These are phyloP conservation scores for Tachysurus vachellii DNA, from an alignment of 2,113 vertebrate genomes.

Conservation along the genomic window DNA sequence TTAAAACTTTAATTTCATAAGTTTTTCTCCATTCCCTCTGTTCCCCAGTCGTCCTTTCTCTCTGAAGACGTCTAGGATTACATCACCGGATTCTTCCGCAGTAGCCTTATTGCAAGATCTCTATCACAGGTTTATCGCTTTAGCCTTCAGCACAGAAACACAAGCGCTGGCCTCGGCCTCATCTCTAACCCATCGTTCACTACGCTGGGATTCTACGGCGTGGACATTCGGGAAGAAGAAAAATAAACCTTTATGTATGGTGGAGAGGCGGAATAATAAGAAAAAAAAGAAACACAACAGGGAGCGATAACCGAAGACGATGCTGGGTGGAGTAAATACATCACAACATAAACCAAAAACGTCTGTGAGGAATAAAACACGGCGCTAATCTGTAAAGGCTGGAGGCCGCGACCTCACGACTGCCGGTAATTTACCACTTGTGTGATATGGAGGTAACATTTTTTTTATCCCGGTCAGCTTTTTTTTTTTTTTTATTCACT, in stretches of 20 bases:
- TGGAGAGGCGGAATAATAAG: not conserved
- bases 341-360: not conserved
- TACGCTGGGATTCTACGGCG: not conserved
- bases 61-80: slow-evolving; percentile 50
- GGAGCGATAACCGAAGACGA: not conserved
- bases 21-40: not conserved
- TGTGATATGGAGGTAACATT: not conserved
- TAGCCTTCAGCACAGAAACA: slow-evolving; percentile 46
- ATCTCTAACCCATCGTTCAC: not conserved
- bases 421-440: not conserved
- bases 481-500: not conserved
- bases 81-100: slow-evolving; percentile 42
- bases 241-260: not conserved
- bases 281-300: not conserved
- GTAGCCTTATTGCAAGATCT: slow-evolving; percentile 50
- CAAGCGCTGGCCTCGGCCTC: not conserved
- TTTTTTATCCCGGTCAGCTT: not conserved
- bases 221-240: no score
- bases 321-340: not conserved
- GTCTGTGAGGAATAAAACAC: not conserved
- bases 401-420: not conserved
- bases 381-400: not conserved
- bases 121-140: slow-evolving; percentile 53
- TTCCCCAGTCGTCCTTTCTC: not conserved
- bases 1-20: not conserved